These are phyloP conservation scores for Ceryle rudis DNA, from an alignment of 2,797 vertebrate species.

Conservation along the genomic window DNA sequence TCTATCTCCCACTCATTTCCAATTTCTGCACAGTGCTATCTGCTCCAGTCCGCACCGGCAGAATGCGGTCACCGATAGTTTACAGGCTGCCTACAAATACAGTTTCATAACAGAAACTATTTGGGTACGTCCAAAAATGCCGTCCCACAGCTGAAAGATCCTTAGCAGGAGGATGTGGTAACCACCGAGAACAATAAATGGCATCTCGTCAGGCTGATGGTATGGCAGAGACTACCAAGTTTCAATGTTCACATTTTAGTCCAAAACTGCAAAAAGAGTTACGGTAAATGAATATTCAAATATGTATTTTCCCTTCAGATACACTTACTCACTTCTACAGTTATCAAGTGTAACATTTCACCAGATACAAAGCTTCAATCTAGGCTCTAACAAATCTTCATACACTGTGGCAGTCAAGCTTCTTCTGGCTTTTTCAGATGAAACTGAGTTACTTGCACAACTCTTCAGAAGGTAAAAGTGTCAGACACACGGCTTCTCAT, in stretches of 20 bases:
- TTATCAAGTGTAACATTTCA: conserved; percentile 81
- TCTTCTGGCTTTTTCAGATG: conserved; percentile 66
- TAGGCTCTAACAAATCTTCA: conserved; percentile 73
- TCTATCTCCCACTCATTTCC: not conserved
- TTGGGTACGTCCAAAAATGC: conserved; percentile 11
- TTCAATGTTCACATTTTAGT: conserved; percentile 78
- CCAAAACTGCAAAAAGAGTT: conserved; percentile 65
- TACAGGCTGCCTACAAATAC: conserved; percentile 36
- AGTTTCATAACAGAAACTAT: conserved; percentile 58
- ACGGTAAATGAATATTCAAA: conserved; percentile 76
- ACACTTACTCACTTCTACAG: conserved; percentile 60
- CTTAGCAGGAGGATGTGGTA: conserved; percentile 49
- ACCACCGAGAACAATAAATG: conserved; percentile 52
- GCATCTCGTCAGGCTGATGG: conserved; percentile 43
- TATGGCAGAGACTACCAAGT: conserved; percentile 49
- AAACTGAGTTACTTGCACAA: conserved; percentile 72
- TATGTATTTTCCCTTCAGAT: conserved; percentile 69
- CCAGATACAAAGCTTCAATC: conserved; percentile 78
- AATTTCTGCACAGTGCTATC: not conserved
- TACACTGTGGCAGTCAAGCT: conserved; percentile 66
- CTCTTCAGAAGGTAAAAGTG: conserved; percentile 63
- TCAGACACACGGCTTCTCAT: conserved; percentile 73
- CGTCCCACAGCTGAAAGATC: conserved; percentile 56
- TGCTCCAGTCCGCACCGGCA: conserved; percentile 41
- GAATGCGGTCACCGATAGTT: not conserved